phyloP scores from a whole-genome alignment of 2,888 invertebrate genomes.

The Meiosimyza decipiens region DNA sequence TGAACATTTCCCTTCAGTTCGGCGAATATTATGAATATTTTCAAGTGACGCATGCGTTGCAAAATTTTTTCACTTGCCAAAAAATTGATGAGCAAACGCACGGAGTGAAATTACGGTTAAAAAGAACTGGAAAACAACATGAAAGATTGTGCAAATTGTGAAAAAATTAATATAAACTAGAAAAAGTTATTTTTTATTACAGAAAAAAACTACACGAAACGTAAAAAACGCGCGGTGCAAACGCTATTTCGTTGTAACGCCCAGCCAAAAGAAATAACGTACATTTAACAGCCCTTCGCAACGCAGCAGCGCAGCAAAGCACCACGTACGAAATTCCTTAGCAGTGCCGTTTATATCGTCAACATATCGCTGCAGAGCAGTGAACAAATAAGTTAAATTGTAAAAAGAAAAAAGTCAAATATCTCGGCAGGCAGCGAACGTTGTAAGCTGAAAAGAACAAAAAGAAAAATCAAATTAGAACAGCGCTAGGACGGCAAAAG shows the following conservation, averaged over 20 bases:
- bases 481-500: conserved; percentile 6
- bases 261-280: neutral
- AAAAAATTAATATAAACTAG: conserved; percentile 23
- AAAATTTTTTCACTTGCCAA: conserved; percentile 41
- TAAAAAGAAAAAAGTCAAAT: conserved; percentile 12
- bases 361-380: neutral
- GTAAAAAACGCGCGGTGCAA: no score
- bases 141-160: conserved; percentile 27
- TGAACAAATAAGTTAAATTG: conserved; percentile 11
- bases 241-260: neutral
- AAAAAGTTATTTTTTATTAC: neutral
- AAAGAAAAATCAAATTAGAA: neutral
- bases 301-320: neutral
- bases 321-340: conserved; percentile 17
- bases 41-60: conserved; percentile 46
- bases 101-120: conserved; percentile 41
- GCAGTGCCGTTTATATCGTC: conserved; percentile 12
- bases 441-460: conserved; percentile 5
- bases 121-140: conserved; percentile 38
- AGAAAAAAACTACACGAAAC: no score
- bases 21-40: conserved; percentile 39
- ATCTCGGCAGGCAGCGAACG: conserved; percentile 6
- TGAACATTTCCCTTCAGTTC: neutral
- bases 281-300: neutral
- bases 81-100: conserved; percentile 46